Percentiles rank a stretch among this genome's conserved stretches.
Evolutionary conservation across 2,113 vertebrate species (phyloP).

Genomic region (Gallinago paraguaiae): DNA sequence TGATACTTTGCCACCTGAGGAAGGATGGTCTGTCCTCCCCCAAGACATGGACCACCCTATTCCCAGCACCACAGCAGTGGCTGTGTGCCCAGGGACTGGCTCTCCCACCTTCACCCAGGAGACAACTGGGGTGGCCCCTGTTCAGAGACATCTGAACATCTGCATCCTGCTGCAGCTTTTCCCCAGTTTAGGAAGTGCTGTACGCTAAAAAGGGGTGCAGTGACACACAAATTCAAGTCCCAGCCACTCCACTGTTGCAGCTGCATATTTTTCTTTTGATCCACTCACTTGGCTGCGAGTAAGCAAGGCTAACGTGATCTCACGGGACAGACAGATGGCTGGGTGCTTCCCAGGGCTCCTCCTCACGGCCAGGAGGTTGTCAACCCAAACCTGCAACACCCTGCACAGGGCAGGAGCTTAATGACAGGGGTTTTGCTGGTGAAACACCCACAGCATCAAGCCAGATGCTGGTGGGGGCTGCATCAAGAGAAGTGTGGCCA

Average conservation of each 20-base stretch:
- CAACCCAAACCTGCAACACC: not conserved
- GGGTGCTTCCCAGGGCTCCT: not conserved
- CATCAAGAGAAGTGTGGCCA: too few species aligned
- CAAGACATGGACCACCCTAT: rapidly evolving
- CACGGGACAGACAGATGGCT: not conserved
- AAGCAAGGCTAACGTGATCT: not conserved
- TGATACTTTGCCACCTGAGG: not conserved
- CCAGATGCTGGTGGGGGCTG: not conserved
- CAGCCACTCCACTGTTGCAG: not conserved
- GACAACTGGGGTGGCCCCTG: not conserved
- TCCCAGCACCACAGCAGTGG: not conserved
- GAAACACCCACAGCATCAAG: not conserved
- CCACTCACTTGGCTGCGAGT: not conserved
- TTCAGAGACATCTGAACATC: not conserved
- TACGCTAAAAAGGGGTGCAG: not conserved
- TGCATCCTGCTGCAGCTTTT: not conserved
- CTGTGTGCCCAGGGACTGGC: not conserved
- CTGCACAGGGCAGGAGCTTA: not conserved
- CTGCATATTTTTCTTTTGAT: not conserved
- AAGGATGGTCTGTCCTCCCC: not conserved
- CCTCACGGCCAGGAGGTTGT: not conserved
- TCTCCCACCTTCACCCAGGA: not conserved
- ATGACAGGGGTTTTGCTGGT: not conserved
- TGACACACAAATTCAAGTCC: not conserved
- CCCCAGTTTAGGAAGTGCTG: not conserved